Base-by-base conservation (phyloP, 2,888 invertebrate species). In the Drosophila trichaetosa region DNA sequence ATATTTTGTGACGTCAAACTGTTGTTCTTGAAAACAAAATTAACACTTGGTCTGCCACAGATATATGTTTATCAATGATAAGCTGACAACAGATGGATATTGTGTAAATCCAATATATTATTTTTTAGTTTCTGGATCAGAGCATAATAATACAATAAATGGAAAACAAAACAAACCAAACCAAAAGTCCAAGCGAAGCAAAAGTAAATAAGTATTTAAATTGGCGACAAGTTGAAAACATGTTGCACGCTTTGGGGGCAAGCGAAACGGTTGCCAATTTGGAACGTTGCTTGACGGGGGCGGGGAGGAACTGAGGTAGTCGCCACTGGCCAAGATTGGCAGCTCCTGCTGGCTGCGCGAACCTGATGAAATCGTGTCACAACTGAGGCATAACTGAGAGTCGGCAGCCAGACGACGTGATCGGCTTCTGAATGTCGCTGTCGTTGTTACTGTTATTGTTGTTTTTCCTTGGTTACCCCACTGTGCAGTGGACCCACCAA, bases 331-430 rank as follows among this genome's bases (percentile, higher is more conserved):
- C 38, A n/a, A 24, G 48, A 38, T 57, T 42, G 40, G 42, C 33
- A 54, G 54, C 57, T 53, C 52, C 42, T 27, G 18, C 42, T 40
- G 59, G 18, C 36, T 36, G 27, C 27, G 36, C 38, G 2, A 56
- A 38, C 38, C 73, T 89, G 89, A 89, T 81, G 90, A 87, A 91
- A 87, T 83, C 90, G 86, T 90, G 91, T 90, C 89, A 89, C 71
- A 86, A 80, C 81, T 79, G 82, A 82, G 70, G 68, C 80, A 80
- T 68, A 79, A 56, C 56, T 3, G 57, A 79, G 69, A 61, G 64
- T 71, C 73, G 29, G 64, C 67, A 38, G 58, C 63, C 76, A 83
- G 87, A 70, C 83, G 84, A 84, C 87, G 82, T 84, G 87, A 87
- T 84, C 84, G 82, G 87, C 87, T 83, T 81, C 76, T 69, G 68